Base-by-base conservation (phyloP, 2,888 invertebrate species). In the Hypercompe scribonia region DNA sequence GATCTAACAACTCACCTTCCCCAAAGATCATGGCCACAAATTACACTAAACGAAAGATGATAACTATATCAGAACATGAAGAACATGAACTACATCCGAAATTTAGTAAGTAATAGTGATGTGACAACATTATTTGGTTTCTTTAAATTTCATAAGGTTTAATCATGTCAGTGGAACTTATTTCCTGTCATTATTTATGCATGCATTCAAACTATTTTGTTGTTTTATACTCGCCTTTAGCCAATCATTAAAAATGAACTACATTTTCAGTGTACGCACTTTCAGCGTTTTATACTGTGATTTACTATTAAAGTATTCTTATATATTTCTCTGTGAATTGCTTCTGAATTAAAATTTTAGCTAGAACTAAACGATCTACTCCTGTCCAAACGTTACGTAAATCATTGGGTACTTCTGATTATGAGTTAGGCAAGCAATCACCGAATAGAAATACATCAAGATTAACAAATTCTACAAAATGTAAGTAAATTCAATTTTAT, bases 11-110 rank as follows among this genome's bases (percentile, higher is more conserved):
- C 61, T 75, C 81, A 31, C 69, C 83, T 46, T 77, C 84, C 39
- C 73, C 82, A 7, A 90, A 78, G 71, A 81, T 80, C 64, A 88
- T 86, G 83, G 78, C 88, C 69, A 80, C 89, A 36, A 88, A 81
- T 74, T 72, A 85, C 42, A 86, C 88, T 34, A 91, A 89, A 81
- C 89, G 94, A 76, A 94, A 94, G 88, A 90, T 94, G 78, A 90
- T 93, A 39, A 92, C 92, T 34, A 95, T 95, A 72, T 83, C 87
- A 75, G 94, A 94, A 87, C 91, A 92, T 83, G 91, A 92, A 77
- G 91, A 92, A 84, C 84, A 84, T 77, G 87, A 87, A 79, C 81
- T 88, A 8, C 89, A 89, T 78, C 90, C 90, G 36, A 92, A 87
- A 86, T 88, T 90, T 78, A 84, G 94, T 94, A 84, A 85, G 93